Evolutionary conservation across 2,888 invertebrate genomes (phyloP).

Genomic region (Melieria picta): DNA sequence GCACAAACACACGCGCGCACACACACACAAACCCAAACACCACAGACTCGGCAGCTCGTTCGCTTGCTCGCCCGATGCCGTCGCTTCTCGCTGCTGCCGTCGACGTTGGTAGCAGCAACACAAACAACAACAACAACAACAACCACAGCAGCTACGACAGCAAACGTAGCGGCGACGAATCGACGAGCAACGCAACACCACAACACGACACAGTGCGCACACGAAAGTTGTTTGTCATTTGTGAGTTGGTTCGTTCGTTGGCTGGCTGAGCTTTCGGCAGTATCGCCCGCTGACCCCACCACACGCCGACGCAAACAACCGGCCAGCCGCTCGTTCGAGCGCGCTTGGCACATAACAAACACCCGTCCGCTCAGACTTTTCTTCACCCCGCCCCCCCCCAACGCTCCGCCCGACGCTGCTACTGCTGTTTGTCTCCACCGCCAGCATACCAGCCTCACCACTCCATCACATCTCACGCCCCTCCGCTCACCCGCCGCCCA

Average conservation of each 20-base stretch:
- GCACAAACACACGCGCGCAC: conserved; percentile 29
- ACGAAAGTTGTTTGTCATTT: conserved; percentile 54
- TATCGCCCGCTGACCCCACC: conserved; percentile 31
- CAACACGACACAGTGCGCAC: conserved; percentile 34
- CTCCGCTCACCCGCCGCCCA: too few relatives aligned
- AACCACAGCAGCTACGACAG: conserved; percentile 25
- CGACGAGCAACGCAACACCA: conserved; percentile 29
- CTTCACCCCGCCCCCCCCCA: background rate
- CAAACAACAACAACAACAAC: conserved; percentile 33
- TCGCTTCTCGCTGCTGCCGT: background rate
- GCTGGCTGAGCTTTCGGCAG: conserved; percentile 45
- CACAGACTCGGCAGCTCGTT: conserved; percentile 16
- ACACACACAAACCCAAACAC: conserved; percentile 9
- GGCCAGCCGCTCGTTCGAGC: conserved; percentile 15
- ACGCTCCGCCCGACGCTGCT: background rate
- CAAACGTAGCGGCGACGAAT: conserved; percentile 16
- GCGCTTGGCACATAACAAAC: conserved; percentile 28
- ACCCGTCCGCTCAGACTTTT: conserved; percentile 7
- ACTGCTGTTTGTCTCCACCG: background rate
- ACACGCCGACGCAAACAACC: background rate
- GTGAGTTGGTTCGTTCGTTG: conserved; percentile 45
- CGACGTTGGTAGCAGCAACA: conserved; percentile 16
- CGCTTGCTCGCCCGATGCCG: conserved; percentile 12
- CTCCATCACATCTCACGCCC: too few relatives aligned
- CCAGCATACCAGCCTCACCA: too few relatives aligned